phyloP scores from a whole-genome alignment of 1,140 invertebrate genomes.

The Magallana angulata region DNA sequence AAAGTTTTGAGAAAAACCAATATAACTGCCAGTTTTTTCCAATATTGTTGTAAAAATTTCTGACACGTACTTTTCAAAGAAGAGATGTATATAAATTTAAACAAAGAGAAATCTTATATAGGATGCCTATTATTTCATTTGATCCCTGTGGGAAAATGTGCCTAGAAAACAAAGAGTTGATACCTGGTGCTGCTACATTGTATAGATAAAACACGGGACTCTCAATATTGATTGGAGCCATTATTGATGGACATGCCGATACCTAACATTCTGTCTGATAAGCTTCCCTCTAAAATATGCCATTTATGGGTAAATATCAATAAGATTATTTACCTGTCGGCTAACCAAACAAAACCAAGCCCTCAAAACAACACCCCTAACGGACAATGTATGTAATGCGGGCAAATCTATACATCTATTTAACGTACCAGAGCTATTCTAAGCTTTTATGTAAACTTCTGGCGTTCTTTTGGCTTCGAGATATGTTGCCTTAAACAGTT shows the following conservation, averaged over 20 bases:
- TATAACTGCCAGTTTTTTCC: no score
- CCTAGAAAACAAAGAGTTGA: not conserved
- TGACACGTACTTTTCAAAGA: no score
- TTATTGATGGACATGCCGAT: not conserved
- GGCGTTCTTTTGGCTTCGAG: not conserved
- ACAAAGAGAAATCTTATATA: no score
- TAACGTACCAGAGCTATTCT: not conserved
- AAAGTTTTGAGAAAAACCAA: no score
- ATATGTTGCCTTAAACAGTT: not conserved
- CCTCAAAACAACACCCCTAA: not conserved
- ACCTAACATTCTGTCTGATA: conserved; percentile 8
- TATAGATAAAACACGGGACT: not conserved
- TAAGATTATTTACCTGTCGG: conserved; percentile 12
- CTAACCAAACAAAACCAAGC: conserved; percentile 25
- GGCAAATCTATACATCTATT: not conserved
- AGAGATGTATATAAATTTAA: no score
- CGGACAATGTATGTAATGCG: not conserved
- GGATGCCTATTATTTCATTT: not conserved
- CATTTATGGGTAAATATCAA: conserved; percentile 31
- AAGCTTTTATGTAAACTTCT: conserved; percentile 1
- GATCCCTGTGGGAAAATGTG: conserved; percentile 8
- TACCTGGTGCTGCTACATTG: not conserved
- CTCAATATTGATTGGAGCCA: not conserved
- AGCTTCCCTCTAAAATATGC: conserved; percentile 15
- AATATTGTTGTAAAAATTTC: no score